Evolutionary conservation across 1,140 invertebrate genomes (phyloP).

Genomic region (Diorhabda elongata): DNA sequence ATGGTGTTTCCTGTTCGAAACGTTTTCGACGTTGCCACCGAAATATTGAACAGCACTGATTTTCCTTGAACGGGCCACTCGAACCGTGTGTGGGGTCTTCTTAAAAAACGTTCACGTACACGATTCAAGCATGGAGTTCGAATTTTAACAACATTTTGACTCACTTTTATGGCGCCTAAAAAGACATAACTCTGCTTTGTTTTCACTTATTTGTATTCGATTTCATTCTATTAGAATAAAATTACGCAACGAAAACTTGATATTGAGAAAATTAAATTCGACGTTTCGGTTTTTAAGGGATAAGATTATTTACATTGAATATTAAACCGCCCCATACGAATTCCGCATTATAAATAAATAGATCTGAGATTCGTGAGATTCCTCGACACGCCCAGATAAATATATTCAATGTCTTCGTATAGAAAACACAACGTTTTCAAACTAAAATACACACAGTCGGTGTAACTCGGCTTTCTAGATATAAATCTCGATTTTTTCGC

Average conservation of each 20-base stretch:
- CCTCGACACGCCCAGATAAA: background rate
- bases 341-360: no score
- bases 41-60: background rate
- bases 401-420: background rate
- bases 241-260: no score
- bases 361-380: background rate
- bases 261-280: no score
- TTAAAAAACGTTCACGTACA: background rate
- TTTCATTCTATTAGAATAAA: no score
- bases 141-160: background rate
- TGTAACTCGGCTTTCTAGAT: background rate
- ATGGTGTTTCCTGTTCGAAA: background rate
- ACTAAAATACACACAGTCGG: background rate
- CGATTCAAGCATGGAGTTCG: background rate
- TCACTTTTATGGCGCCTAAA: background rate
- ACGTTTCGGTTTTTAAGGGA: no score
- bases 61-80: background rate
- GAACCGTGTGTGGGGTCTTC: background rate
- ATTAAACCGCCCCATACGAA: no score
- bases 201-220: no score
- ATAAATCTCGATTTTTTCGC: constrained; percentile 1
- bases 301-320: no score
- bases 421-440: background rate
- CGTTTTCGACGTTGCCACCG: background rate
- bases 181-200: no score